Evolutionary conservation across 2,888 invertebrate species (phyloP), one percentile per base, ranked within the genome.

Genomic region (Glaucopsyche alexis): DNA sequence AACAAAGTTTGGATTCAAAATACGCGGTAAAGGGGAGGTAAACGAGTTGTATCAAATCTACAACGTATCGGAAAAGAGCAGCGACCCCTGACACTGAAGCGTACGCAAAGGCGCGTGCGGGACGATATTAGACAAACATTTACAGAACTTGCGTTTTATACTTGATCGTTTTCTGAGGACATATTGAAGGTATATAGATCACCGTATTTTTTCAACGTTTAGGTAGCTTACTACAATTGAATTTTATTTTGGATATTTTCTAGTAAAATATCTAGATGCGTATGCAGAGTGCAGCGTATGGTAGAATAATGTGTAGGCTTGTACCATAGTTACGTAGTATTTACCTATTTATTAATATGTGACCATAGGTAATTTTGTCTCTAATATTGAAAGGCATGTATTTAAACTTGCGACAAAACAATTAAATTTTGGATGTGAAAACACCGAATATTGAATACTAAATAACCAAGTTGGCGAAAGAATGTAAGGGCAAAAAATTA

Each of bases 11-110:
- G 49, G 29, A 47, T 47, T 14, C 69, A 42, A 49, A 47, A 29
- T 38, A 49, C 47, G 69, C 69, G 69, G 49, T 69, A 49, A 29
- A 19, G 69, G 69, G 69, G 29, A 19, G 7, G 69, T 47, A 69
- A 69, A 69, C 47, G 69, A 47, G 47, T 67, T 19, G 67, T 19
- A 67, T 49, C 69, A 69, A 69, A 69, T 69, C 29, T 13, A 16
- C 49, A 69, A 47, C 49, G 19, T 69, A 49, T 49, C 16, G 49
- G 49, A 49, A 69, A 45, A 69, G 69, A 14, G 29, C 69, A 69
- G 67, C 29, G 19, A 49, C 69, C 69, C 69, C 69, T 69, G 47
- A 69, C 69, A 69, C 14, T 49, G 69, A 14, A 69, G 69, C 69
- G 69, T 49, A 60, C 60, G 14, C 60, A 19, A 19, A 55, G 3